Evolutionary conservation across 2,888 invertebrate species (phyloP), one percentile per base, ranked within the genome.

Genomic region (Panopea generosa): DNA sequence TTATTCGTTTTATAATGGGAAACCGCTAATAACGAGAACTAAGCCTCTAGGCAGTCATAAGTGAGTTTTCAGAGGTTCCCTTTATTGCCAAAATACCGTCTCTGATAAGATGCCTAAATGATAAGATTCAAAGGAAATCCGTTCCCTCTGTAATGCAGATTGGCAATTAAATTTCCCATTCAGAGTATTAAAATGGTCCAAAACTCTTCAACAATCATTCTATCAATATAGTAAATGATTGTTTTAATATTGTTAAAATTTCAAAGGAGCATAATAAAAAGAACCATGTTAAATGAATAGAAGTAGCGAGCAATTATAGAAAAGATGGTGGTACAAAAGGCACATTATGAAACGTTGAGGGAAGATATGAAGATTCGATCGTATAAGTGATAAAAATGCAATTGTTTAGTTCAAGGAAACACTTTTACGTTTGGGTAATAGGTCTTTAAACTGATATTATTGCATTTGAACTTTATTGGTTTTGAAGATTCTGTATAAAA

Each of bases 61-160:
- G 45, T 45, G 20, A 18, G 45, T 20, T 16, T 45, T 45, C 16
- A 20, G 20, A 65, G 33, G 57, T 55, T 65, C 50, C 50, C 57
- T 49, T 66, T 66, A 57, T 33, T 47, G 57, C 40, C 11, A 14
- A 53, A 60, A 68, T 68, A 53, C 20, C 57, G 38, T 43, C 33
- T 2, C 16, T 26, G 68, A 68, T 68, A 60, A 68, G 60, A 68
- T 68, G 26, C 16, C n/a, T 60, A 18, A 29, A 29, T 43, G 68
- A 68, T 68, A 60, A 68, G 68, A 68, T 68, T 68, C 68, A 68
- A 68, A 68, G 68, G 26, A 26, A 60, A 53, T 11, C 18, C 16
- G 18, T 55, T 66, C 57, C 24, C 16, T 45, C 16, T 18, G 45
- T 33, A 45, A 18, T 45, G 16, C 45, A 20, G 45, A 45, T 16